Percentiles rank a stretch among this genome's conserved stretches.
Conservation (phyloP, 2,113 vertebrate genomes). For the Callocephalon fimbriatum region DNA sequence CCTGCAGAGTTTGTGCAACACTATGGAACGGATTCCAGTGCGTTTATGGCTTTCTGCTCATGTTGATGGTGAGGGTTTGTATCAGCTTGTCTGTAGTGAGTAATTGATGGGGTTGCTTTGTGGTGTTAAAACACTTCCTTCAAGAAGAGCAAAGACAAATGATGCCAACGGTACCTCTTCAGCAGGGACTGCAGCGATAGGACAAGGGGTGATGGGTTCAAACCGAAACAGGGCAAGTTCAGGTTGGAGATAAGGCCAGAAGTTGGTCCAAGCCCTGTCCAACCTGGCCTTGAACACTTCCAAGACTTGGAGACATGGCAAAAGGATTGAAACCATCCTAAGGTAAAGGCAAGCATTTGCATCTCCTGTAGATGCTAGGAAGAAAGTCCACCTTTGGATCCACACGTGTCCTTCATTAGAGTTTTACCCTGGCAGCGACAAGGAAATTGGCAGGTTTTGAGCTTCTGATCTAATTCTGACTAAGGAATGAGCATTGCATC, state of each 20-base stretch:
- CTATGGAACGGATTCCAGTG: background rate
- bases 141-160: background rate
- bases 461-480: background rate
- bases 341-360: background rate
- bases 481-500: background rate
- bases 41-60: background rate
- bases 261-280: background rate
- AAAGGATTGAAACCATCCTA: background rate
- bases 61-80: background rate
- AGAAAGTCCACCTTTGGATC: background rate
- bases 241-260: background rate
- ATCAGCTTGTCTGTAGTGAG: background rate
- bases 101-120: background rate
- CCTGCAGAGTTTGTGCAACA: fast-evolving
- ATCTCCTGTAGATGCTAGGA: background rate
- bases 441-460: background rate
- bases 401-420: background rate
- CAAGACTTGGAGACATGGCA: background rate
- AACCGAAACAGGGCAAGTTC: background rate
- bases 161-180: background rate
- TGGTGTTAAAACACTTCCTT: background rate
- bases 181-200: background rate
- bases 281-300: background rate
- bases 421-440: background rate
- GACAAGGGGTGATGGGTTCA: background rate